Evolutionary conservation across 2,797 vertebrate genomes (phyloP).

Genomic region (Naso thynnoides): DNA sequence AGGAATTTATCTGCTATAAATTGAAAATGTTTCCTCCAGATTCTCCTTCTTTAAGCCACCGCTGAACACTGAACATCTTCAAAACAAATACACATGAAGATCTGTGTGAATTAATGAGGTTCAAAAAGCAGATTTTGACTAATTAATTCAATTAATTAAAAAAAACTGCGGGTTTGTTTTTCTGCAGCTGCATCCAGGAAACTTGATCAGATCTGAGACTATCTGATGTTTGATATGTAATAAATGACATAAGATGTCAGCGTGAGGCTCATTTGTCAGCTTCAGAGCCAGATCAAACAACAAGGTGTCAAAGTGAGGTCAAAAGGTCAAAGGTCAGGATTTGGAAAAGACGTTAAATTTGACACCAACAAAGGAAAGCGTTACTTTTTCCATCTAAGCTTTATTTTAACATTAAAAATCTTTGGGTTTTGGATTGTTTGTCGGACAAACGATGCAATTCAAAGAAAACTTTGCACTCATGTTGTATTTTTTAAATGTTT

Average conservation of each 20-base stretch:
- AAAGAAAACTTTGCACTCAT: too few species aligned
- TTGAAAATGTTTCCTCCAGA: not conserved
- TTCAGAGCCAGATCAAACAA: constrained; percentile 24
- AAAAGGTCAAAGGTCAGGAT: constrained; percentile 36
- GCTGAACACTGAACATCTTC: not conserved
- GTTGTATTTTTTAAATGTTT: too few species aligned
- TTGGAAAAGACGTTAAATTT: constrained; percentile 41
- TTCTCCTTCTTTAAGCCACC: not conserved
- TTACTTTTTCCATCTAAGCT: not conserved
- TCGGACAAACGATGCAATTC: too few species aligned
- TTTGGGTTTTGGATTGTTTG: too few species aligned
- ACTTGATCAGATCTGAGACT: not conserved
- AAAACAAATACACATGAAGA: not conserved
- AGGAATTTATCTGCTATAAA: not conserved
- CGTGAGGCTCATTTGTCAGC: constrained; percentile 17
- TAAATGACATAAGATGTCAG: constrained; percentile 32
- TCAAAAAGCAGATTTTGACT: not conserved
- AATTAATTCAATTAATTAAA: not conserved
- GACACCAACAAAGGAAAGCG: constrained; percentile 24
- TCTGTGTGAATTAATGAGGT: not conserved
- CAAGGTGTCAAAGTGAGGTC: constrained; percentile 30
- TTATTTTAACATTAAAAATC: too few species aligned
- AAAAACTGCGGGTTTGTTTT: not conserved
- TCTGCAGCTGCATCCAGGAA: not conserved
- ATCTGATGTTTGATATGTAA: constrained; percentile 38